Evolutionary conservation across 2,113 vertebrate genomes (phyloP).

Genomic region (Bostrychus sinensis): DNA sequence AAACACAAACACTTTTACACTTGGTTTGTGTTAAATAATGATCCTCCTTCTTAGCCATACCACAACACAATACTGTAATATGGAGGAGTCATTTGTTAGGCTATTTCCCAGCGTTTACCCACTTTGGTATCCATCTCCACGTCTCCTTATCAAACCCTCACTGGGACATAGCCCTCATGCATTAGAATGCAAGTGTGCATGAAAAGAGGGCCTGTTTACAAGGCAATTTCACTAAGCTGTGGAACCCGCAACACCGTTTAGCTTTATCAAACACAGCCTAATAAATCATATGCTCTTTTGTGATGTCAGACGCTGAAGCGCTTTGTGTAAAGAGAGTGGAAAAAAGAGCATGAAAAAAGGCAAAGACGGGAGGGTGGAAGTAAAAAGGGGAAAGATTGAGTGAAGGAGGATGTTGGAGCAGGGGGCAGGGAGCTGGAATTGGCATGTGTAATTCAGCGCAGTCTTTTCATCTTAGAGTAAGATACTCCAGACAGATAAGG

Average conservation of each 20-base stretch:
- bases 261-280: constrained; percentile 91
- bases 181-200: constrained; percentile 75
- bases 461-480: constrained; percentile 98
- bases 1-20: constrained; percentile 15
- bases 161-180: constrained; percentile 60
- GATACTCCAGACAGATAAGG: constrained; percentile 97
- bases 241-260: constrained; percentile 87
- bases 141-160: constrained; percentile 72
- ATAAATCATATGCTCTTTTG: constrained; percentile 98
- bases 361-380: constrained; percentile 24
- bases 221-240: constrained; percentile 91
- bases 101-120: constrained; percentile 35
- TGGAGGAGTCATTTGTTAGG: constrained; percentile 30
- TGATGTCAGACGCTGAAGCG: constrained; percentile 91
- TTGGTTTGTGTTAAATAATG: constrained; percentile 20
- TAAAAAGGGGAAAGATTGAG: constrained; percentile 27
- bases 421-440: constrained; percentile 75
- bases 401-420: constrained; percentile 40
- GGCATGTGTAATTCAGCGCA: constrained; percentile 94
- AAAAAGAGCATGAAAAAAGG: constrained; percentile 34
- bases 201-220: constrained; percentile 83
- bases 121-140: constrained; percentile 63
- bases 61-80: constrained; percentile 15
- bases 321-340: constrained; percentile 82
- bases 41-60: neutral